Evolutionary conservation across 2,113 vertebrate genomes (phyloP).

Genomic region (Eudyptes chrysolophus): DNA sequence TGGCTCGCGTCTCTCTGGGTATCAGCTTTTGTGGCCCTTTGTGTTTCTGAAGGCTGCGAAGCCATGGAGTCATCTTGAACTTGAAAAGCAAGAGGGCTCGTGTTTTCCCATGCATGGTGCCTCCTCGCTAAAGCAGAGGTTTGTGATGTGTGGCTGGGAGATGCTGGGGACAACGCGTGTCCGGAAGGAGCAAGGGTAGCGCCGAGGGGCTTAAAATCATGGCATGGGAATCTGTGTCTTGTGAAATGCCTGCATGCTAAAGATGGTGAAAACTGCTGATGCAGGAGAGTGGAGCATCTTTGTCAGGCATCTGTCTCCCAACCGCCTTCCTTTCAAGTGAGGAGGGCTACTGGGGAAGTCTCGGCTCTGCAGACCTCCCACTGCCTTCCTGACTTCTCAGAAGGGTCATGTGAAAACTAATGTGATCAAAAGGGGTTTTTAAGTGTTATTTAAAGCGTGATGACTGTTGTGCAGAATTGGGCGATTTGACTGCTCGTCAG

Average conservation of each 20-base stretch:
- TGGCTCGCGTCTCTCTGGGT: not conserved
- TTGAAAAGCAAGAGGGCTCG: not conserved
- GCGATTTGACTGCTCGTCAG: not conserved
- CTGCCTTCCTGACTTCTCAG: constrained; percentile 42
- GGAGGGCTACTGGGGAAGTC: not conserved
- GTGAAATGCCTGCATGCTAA: not conserved
- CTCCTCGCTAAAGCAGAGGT: not conserved
- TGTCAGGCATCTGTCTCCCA: constrained; percentile 23
- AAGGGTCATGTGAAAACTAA: constrained; percentile 37
- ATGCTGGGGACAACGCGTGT: not conserved
- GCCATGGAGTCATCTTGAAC: not conserved
- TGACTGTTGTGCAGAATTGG: not conserved
- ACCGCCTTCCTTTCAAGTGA: constrained; percentile 1
- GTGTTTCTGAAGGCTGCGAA: not conserved
- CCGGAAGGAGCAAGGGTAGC: not conserved
- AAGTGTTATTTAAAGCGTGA: not conserved
- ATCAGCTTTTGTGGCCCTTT: not conserved
- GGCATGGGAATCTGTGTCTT: not conserved
- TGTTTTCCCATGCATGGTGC: not conserved
- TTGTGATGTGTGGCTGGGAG: not conserved
- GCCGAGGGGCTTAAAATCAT: not conserved
- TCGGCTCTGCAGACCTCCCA: not conserved
- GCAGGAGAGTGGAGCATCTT: not conserved
- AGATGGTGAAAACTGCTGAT: constrained; percentile 36
- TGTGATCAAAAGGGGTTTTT: constrained; percentile 25